Evolutionary conservation across 2,113 vertebrate genomes (phyloP).

Genomic region (Prionailurus bengalensis): DNA sequence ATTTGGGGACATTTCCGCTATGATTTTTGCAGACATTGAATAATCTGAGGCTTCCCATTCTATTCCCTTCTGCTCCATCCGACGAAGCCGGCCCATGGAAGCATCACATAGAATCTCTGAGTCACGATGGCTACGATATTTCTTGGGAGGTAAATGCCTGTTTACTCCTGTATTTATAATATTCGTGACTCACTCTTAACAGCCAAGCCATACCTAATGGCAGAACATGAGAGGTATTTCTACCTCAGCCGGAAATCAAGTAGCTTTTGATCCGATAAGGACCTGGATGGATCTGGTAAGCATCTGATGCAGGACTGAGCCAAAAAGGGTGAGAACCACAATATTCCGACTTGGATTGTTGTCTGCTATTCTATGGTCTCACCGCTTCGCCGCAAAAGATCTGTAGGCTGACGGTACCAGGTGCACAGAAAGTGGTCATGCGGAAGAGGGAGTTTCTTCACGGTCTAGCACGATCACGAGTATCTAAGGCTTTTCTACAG

Average conservation of each 20-base stretch:
- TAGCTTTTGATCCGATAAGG: neutral
- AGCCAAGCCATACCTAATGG: neutral
- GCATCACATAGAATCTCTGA: neutral
- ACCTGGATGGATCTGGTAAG: neutral
- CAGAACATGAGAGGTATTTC: neutral
- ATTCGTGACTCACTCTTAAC: neutral
- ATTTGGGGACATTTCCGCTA: slow-evolving; percentile 42
- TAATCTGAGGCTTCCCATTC: slow-evolving; percentile 30
- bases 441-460: slow-evolving; percentile 44
- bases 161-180: neutral
- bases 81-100: neutral
- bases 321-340: neutral
- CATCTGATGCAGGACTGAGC: neutral
- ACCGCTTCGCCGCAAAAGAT: slow-evolving; percentile 37
- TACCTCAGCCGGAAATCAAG: neutral
- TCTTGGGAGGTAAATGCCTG: neutral
- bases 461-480: neutral
- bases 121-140: neutral
- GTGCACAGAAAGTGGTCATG: neutral
- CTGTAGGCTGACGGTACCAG: slow-evolving; percentile 23
- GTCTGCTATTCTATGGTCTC: neutral
- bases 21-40: neutral
- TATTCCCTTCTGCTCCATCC: neutral
- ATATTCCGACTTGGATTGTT: neutral
- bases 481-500: neutral